Base-by-base conservation (phyloP, 1,140 invertebrate species). In the Potamilus streckersoni region DNA sequence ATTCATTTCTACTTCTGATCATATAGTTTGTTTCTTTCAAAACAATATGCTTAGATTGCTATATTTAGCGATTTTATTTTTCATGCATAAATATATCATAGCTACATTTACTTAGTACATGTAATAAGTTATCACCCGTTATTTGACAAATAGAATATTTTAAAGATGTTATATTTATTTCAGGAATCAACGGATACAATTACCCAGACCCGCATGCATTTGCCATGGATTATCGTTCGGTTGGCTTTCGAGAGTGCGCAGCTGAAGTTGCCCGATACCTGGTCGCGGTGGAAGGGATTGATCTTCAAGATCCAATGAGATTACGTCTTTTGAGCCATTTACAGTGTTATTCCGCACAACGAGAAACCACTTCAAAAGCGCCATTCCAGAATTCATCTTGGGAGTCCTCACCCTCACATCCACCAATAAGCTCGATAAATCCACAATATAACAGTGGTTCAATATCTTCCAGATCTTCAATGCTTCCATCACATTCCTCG, bases 181-280 rank as follows among this genome's bases (percentile, higher is more conserved):
- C 79, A 88, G 86, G 87, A 23, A 65, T 89, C 0, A 88, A 87
- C 38, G 82, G 83, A 20, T 88, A 88, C 78, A 88, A 88, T 64
- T 88, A 84, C 70, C 79, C 83, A 2, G 87, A 89, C 64, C 87
- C 86, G 2, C 86, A 89, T 58, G 71, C 84, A 0, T 94, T 97
- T 86, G 97, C 97, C 4, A 96, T 98, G 94, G 97, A 99, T 88
- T 98, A 98, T 90, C 96, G 98, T 89, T 95, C 93, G 74, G 96
- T 98, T 71, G 97, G 97, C 0, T 99, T 98, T 92, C 91, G 97
- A 23, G 97, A 99, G 87, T 98, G 97, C 90, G 95, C 95, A 0
- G 94, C 96, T 0, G 97, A 99, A 91, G 96, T 98, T 0, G 95
- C 96, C 0, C 92, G 97, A n/a, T 93, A 98, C 89, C 91, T 98